Evolutionary conservation across 1,140 invertebrate genomes (phyloP), one percentile per base, ranked within the genome.

Genomic region (Trichonephila clavata): DNA sequence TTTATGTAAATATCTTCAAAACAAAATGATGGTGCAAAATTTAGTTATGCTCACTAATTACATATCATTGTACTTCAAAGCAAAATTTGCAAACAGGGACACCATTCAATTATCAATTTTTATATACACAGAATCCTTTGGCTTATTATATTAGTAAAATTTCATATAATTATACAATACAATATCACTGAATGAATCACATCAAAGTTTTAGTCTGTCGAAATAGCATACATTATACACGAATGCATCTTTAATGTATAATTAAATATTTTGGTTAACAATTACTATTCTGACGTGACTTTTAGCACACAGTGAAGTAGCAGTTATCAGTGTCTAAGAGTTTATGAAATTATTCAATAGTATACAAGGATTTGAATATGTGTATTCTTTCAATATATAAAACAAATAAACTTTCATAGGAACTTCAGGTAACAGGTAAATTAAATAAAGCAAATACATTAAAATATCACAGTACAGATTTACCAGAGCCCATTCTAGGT

Each of bases 151-250:
- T 32, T 71, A 27, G 24, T 24, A 24, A 71, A 21, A 71, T 71
- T 71, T 71, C 24, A 71, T 32, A 71, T 16, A 71, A 32, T 71
- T 71, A 71, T 50, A 50, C 13, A 71, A 32, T 71, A 71, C 65
- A 71, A 27, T 71, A 71, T 71, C 68, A 71, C 68, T 71, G 10
- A 65, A 16, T 71, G 14, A 27, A 71, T 71, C 68, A 71, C 68
- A 71, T 71, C 27, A 71, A 71, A 24, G 24, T 24, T 24, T 13
- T 18, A 71, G 68, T 71, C 68, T n/a, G 10, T 71, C 68, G 27
- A 27, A 71, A 71, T 32, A 71, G 27, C 5, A 71, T 24, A 71
- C n/a, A 32, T 71, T 16, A 71, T 71, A 71, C 68, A 71, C 32
- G 68, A 71, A 27, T 71, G 63, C 63, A 65, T 71, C 14, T 71